Conservation (phyloP, 1,140 invertebrate species). For the Hypothenemus hampei region DNA sequence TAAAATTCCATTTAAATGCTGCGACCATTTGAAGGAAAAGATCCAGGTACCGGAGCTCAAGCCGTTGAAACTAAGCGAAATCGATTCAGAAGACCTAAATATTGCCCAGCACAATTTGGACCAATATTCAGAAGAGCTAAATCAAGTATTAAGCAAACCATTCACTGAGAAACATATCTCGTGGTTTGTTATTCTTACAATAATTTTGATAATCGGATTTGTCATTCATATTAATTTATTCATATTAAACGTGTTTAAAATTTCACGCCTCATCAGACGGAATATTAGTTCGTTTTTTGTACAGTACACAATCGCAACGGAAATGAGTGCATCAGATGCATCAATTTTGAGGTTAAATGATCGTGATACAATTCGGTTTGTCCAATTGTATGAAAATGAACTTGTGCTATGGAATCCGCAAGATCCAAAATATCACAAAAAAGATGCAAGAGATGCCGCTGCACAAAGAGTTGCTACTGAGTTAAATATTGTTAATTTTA, state of each 20-base stretch:
- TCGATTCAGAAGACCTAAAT: constrained; percentile 5
- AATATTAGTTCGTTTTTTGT: no score
- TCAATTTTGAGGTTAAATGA: constrained; percentile 12
- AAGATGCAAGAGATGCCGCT: constrained; percentile 19
- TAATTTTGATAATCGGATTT: neutral
- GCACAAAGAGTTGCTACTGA: constrained; percentile 18
- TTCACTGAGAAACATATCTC: neutral
- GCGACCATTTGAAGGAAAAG: constrained; percentile 5
- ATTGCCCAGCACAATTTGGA: neutral
- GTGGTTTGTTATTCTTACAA: neutral
- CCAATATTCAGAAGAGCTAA: neutral
- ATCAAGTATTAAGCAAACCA: neutral
- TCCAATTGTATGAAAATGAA: constrained; percentile 21
- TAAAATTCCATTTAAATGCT: constrained; percentile 7
- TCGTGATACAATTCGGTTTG: constrained; percentile 16
- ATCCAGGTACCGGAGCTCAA: neutral
- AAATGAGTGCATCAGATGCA: no score
- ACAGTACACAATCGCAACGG: no score
- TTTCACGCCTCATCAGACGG: no score
- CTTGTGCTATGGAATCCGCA: constrained; percentile 22
- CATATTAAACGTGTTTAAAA: no score
- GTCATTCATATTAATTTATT: no score
- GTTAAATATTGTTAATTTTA: constrained; percentile 18
- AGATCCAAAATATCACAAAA: constrained; percentile 17
- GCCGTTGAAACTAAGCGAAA: constrained; percentile 2